Evolutionary conservation across 2,797 vertebrate species (phyloP).

Genomic region (Hippocampus kuda): DNA sequence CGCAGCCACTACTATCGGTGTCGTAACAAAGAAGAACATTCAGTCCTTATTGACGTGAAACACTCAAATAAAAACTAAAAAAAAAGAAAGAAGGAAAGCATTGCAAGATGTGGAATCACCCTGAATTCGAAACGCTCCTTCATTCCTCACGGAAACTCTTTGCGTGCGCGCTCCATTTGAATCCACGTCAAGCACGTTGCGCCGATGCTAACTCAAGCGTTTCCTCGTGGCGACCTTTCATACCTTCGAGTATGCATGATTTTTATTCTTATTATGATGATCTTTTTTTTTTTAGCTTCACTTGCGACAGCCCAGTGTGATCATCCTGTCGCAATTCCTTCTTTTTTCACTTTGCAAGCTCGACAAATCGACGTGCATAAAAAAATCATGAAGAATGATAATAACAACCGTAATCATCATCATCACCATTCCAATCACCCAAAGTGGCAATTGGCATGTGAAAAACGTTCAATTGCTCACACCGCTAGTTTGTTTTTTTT

Average conservation of each 20-base stretch:
- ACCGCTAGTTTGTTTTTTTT: conserved; percentile 2
- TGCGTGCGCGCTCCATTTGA: neutral
- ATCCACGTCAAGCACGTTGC: too few relatives aligned
- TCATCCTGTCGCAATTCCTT: too few relatives aligned
- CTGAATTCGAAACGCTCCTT: conserved; percentile 46
- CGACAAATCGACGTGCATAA: neutral
- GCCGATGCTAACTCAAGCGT: too few relatives aligned
- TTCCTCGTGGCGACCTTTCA: too few relatives aligned
- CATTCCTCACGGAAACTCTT: conserved; percentile 35
- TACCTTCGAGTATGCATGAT: too few relatives aligned
- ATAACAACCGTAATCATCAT: neutral
- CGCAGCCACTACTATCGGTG: conserved; percentile 13
- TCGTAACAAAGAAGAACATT: conserved; percentile 38
- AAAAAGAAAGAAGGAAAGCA: conserved; percentile 9
- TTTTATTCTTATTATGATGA: too few relatives aligned
- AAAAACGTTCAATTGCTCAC: conserved; percentile 19
- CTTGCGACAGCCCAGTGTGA: too few relatives aligned
- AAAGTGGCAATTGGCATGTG: conserved; percentile 38
- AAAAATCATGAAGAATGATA: neutral
- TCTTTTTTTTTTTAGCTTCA: too few relatives aligned
- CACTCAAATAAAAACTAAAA: too few relatives aligned
- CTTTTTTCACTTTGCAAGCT: too few relatives aligned
- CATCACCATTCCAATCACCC: neutral
- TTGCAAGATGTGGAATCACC: conserved; percentile 31
- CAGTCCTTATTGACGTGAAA: too few relatives aligned